Evolutionary conservation across 2,888 invertebrate genomes (phyloP), one percentile per base, ranked within the genome.

Genomic region (Tortricodes alternella): DNA sequence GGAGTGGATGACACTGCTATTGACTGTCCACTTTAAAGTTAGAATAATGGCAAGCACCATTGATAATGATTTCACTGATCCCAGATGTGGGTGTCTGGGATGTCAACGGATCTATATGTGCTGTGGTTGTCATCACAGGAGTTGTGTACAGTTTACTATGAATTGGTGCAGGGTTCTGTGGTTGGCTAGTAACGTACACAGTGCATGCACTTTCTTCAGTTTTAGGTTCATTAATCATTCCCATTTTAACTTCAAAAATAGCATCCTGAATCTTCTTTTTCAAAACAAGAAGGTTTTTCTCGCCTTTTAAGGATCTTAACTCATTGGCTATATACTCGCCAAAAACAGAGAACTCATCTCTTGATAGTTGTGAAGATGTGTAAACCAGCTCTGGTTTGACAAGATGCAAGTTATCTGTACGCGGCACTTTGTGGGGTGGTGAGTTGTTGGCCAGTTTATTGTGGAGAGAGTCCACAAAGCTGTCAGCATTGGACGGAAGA

Each of bases 241-340:
- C 91, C 92, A 93, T 92, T 74, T 92, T 92, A 0, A 93, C 92
- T 66, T 93, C 93, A 74, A 92, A 93, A 64, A 93, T 90, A 8
- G 91, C 89, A 65, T 92, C 92, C 66, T 93, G 92, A 57, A 93
- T 93, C 70, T 92, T 93, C 67, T 93, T 93, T 67, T 93, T 93
- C 0, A 92, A 88, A 2, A 92, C 83, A 3, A 92, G 71, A 8
- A 92, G 71, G 57, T 92, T 91, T 65, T 92, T 92, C 39, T 92
- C 87, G 15, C 91, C 92, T 71, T 87, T 89, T 13, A 93, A 77
- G 29, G 91, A 91, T 4, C 93, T 79, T 63, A 93, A 76, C 69
- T 93, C 93, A 67, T 93, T 93, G 1, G 92, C 93, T 50, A 93
- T 80, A 61, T 92, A 93, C 76, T 93, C 93, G 5, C 93, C 93